Base-by-base conservation (phyloP, 2,888 invertebrate genomes). In the Macaria notata region DNA sequence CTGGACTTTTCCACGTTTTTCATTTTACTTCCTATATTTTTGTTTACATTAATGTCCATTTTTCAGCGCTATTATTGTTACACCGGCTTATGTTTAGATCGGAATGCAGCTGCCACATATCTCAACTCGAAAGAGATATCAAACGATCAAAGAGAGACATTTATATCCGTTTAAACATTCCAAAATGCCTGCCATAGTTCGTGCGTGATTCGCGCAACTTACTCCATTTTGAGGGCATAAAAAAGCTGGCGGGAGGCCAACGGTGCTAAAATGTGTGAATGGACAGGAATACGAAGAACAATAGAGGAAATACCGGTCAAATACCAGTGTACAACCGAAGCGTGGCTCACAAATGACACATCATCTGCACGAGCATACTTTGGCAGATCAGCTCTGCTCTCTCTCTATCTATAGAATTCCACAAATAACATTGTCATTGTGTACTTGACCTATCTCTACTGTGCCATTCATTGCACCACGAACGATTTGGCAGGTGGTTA, bases 181-280 rank as follows among this genome's bases (percentile, higher is more conserved):
- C 39, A n/a, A 44, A 48, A 54, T 54, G 31, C 49, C 42, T 47
- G 6, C 44, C 50, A 59, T 59, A 59, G 46, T 45, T 59, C 41
- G 8, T 31, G 49, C 50, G 41, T 51, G 54, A 59, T 31, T 46
- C 50, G 47, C 36, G 44, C 31, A 42, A 43, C 46, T 48, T 31
- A 38, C 51, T 50, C 58, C 54, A 53, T 46, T 47, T 44, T 31
- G 53, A 49, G 43, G 43, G 43, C n/a, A 54, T 59, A 59, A 59
- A 68, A 72, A 70, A 69, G 49, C 63, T 77, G 77, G 76, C 73
- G 7, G 0, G 1, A 3, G 4, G 53, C 75, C 75, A 76, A 61
- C 56, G 51, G 61, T 61, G 56, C 61, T 49, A 36, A 60, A 41
- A 42, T 50, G 56, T 50, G 57, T 74, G 73, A 70, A 64, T 70